Conservation (phyloP, 1,140 invertebrate genomes). For the Adoxophyes honmai region DNA sequence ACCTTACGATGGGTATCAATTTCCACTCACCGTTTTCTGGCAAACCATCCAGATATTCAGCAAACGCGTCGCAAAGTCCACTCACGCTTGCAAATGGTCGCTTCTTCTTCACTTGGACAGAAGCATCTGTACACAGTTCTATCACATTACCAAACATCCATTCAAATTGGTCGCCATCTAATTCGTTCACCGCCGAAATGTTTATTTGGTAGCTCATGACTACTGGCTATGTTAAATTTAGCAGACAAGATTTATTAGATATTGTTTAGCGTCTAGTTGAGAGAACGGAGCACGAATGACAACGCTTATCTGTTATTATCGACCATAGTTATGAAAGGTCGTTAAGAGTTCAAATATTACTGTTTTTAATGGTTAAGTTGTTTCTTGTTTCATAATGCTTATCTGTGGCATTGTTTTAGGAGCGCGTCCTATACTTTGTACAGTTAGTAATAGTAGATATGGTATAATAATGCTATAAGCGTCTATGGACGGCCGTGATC, state of each 20-base stretch:
- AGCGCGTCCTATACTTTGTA: too few species aligned
- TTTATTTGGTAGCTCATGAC: constrained; percentile 30
- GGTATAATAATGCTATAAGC: too few species aligned
- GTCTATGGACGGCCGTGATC: too few species aligned
- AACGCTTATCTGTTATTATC: constrained; percentile 19
- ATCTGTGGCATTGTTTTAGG: too few species aligned
- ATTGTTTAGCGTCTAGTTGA: neutral
- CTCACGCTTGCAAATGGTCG: constrained; percentile 77
- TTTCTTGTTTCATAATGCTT: neutral
- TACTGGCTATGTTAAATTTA: constrained; percentile 4
- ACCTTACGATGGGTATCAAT: neutral
- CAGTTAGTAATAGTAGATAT: too few species aligned
- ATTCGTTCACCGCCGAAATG: constrained; percentile 75
- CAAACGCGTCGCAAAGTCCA: constrained; percentile 75
- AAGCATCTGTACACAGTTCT: constrained; percentile 79
- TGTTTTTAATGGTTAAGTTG: neutral
- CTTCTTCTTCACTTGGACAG: constrained; percentile 70
- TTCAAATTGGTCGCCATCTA: constrained; percentile 78
- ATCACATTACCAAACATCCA: constrained; percentile 81
- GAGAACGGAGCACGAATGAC: too few species aligned
- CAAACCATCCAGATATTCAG: constrained; percentile 78
- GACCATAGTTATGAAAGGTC: constrained; percentile 23
- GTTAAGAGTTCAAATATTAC: constrained; percentile 23
- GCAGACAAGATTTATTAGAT: too few species aligned
- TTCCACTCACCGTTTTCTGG: constrained; percentile 74